Evolutionary conservation across 2,113 vertebrate genomes (phyloP), one percentile per base, ranked within the genome.

Genomic region (Oceanodroma tethys): DNA sequence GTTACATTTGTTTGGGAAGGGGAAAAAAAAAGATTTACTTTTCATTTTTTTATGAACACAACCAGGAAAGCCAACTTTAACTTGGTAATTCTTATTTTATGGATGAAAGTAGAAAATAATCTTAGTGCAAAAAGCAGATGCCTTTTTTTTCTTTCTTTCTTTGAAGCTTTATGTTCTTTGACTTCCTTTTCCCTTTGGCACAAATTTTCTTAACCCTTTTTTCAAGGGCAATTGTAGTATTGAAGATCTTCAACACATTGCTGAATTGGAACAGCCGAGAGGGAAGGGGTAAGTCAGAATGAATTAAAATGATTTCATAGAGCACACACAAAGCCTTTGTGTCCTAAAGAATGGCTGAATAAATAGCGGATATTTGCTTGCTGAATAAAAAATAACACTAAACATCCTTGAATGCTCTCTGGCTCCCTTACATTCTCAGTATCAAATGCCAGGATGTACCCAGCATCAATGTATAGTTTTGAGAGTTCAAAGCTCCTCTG

Each of bases 251-350:
- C 83, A 85, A 87, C 62, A 67, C 79, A 23, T 4, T 84, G 68
- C 21, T 52, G 55, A 88, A 86, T 25, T 85, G 59, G 58, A 81
- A 60, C 11, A 68, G 59, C 40, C 12, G 34, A 88, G 78, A 0
- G 6, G 92, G 87, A 97, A 88, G 71, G 70, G 45, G 72, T 86
- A 90, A 97, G 94, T 67, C 94, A 94, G 83, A 56, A 70, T 87
- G 84, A 97, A 97, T 97, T 91, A 95, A 94, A 96, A 93, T 96
- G 75, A 95, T 88, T 98, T 97, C 86, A 91, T 0, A 76, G 89
- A 96, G 76, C 29, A 66, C 63, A 68, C 34, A 75, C 67, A 94
- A 91, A 97, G 94, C 82, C 81, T 81, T 66, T 96, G 87, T 96
- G 87, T 95, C 62, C 82, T 80, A 34, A 82, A 86, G 62, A 97